A percentile compares a stretch with the other conserved stretches of the same genome.
Evolutionary conservation across 2,888 invertebrate species (phyloP).

Genomic region (Apotomis capreana): DNA sequence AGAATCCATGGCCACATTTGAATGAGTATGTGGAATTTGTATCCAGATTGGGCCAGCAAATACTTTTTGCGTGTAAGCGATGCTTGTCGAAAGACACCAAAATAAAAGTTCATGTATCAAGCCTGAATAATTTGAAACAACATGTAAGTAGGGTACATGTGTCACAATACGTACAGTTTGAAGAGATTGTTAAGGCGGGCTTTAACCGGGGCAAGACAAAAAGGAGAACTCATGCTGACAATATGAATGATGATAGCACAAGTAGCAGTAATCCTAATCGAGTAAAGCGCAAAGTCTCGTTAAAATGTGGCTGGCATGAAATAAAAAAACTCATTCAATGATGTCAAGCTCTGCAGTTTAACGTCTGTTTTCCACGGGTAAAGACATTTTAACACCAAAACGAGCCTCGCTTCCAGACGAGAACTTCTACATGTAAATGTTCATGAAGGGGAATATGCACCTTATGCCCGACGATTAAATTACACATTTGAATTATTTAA

Average conservation of each 20-base stretch:
- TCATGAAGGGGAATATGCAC: constrained; percentile 51
- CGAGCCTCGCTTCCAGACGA: constrained; percentile 28
- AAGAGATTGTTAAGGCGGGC: constrained; percentile 5
- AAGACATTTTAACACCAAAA: constrained; percentile 48
- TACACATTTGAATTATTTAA: too few relatives aligned
- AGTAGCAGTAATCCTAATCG: constrained; percentile 41
- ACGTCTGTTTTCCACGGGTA: constrained; percentile 48
- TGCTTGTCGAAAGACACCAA: constrained; percentile 45
- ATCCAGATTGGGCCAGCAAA: too few relatives aligned
- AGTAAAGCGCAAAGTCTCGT: too few relatives aligned
- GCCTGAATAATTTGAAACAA: constrained; percentile 48
- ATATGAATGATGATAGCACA: constrained; percentile 27
- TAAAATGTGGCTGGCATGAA: too few relatives aligned
- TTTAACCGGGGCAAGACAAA: constrained; percentile 42
- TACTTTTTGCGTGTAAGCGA: constrained; percentile 39
- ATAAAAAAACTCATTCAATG: too few relatives aligned
- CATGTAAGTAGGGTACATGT: constrained; percentile 45
- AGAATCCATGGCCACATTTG: too few relatives aligned
- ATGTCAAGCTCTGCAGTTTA: constrained; percentile 14
- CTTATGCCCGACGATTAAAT: constrained; percentile 41
- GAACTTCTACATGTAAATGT: constrained; percentile 48
- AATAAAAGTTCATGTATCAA: constrained; percentile 45
- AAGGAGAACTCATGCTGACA: constrained; percentile 43
- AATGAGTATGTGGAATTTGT: too few relatives aligned
- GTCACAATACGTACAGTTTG: constrained; percentile 42